These are phyloP conservation scores for Ciconia nigra DNA, from an alignment of 2,797 vertebrate genomes.

Conservation along the genomic window DNA sequence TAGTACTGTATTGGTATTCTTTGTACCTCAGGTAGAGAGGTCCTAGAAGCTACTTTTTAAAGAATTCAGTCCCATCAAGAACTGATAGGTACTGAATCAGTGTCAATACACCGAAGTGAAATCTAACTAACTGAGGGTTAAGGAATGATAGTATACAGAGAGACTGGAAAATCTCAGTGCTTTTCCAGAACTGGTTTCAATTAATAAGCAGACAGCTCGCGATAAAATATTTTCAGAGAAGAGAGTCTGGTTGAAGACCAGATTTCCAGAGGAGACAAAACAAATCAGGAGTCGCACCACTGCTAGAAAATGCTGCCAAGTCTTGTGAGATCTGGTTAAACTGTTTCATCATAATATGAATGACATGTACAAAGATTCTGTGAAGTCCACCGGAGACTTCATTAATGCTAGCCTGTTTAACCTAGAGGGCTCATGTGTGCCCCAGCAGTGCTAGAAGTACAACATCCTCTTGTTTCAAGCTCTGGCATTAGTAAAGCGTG, in stretches of 20 bases:
- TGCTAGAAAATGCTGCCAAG: background rate
- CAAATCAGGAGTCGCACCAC: background rate
- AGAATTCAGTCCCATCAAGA: background rate
- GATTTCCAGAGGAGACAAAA: background rate
- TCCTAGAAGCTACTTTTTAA: background rate
- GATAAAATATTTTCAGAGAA: background rate
- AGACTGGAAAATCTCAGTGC: background rate
- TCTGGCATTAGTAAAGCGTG: background rate
- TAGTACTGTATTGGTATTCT: background rate
- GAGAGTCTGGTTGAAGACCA: background rate
- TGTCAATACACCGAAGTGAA: background rate
- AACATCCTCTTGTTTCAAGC: background rate
- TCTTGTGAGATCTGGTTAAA: background rate
- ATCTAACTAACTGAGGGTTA: background rate
- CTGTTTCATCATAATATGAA: background rate
- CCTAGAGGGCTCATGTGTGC: background rate
- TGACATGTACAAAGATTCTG: background rate
- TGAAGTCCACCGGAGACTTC: background rate
- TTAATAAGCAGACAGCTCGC: background rate
- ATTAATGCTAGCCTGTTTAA: background rate
- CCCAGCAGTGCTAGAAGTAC: background rate
- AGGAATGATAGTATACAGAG: background rate
- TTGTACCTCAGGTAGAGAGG: background rate
- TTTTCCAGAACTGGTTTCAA: background rate
- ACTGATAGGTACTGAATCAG: background rate